Evolutionary conservation across 2,113 vertebrate genomes (phyloP), one percentile per base, ranked within the genome.

Genomic region (Oryzias curvinotus): DNA sequence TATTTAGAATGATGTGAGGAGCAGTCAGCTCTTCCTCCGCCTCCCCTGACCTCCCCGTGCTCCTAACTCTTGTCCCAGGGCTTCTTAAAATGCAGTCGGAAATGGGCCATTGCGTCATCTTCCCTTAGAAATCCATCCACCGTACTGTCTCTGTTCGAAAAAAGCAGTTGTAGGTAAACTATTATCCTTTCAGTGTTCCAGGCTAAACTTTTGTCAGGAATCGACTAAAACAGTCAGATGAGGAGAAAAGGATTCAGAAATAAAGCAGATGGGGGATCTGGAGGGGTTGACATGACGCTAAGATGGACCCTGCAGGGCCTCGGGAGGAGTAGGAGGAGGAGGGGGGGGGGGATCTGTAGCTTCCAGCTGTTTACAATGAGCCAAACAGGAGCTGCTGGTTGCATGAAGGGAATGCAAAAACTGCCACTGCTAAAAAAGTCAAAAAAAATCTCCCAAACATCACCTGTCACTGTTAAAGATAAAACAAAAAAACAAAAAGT

Each of bases 141-240:
- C 62, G 54, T 55, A 48, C 25, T 13, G 57, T 48, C 60, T 73
- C 60, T 69, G 80, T 85, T 16, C 67, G 74, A 74, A 45, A 52
- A 51, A 74, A 60, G 36, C 66, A 30, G 77, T 52, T 14, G 72
- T 73, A 58, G 78, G 77, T 72, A 78, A 85, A 83, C 78, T 62
- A 49, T 59, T 77, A 76, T 76, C 21, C 56, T 60, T 68, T 78
- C 74, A 26, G 46, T 21, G 48, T 36, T 36, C 43, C 65, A 1
- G 41, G 48, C 65, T 84, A 77, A 81, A 81, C 56, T 47, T 53
- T 87, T 80, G 68, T 58, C 71, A n/a, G 3, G 19, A 49, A 18
- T 18, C 19, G 3, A 18, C 47, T 4, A 10, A 7, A 49, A 49
- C 19, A 36, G 36, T 36, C 36, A 36, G 3, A 36, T 1, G 7